These are phyloP conservation scores for Leucophenga maculata DNA, from an alignment of 2,888 invertebrate species.

Conservation along the genomic window DNA sequence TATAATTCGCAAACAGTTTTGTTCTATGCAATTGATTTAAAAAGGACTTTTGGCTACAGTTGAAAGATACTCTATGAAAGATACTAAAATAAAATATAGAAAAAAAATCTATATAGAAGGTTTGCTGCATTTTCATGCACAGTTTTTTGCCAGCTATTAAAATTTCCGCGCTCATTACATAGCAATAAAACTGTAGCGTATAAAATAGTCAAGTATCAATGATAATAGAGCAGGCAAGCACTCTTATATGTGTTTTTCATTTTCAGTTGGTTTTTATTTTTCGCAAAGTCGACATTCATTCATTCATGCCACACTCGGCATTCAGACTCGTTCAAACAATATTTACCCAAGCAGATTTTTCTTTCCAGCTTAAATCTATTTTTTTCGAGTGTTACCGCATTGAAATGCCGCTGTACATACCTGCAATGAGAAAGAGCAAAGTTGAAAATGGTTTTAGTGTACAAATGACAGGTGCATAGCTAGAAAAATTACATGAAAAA, in stretches of 20 bases:
- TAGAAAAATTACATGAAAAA: neutral
- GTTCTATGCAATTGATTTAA: no score
- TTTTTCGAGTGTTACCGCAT: slow-evolving; percentile 9
- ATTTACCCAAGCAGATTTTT: slow-evolving; percentile 3
- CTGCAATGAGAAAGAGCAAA: slow-evolving; percentile 48
- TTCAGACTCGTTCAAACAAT: slow-evolving; percentile 11
- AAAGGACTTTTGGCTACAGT: no score
- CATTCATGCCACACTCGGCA: slow-evolving; percentile 4
- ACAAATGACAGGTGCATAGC: slow-evolving; percentile 2
- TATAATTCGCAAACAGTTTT: no score
- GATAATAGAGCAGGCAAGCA: no score
- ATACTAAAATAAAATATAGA: no score
- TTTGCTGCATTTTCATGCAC: neutral
- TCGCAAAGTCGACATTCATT: neutral
- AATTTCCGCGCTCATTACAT: no score
- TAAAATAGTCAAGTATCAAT: no score
- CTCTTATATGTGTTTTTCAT: no score
- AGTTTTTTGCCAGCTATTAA: neutral
- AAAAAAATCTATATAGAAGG: no score
- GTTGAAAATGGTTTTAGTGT: slow-evolving; percentile 46
- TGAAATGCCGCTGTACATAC: slow-evolving; percentile 50
- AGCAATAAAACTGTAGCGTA: no score
- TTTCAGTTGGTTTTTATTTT: no score
- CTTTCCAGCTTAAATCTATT: neutral
- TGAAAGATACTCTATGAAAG: no score